Percentiles rank a stretch among this genome's conserved stretches.
Conservation (phyloP, 2,888 invertebrate species). For the Dendrolimus houi region DNA sequence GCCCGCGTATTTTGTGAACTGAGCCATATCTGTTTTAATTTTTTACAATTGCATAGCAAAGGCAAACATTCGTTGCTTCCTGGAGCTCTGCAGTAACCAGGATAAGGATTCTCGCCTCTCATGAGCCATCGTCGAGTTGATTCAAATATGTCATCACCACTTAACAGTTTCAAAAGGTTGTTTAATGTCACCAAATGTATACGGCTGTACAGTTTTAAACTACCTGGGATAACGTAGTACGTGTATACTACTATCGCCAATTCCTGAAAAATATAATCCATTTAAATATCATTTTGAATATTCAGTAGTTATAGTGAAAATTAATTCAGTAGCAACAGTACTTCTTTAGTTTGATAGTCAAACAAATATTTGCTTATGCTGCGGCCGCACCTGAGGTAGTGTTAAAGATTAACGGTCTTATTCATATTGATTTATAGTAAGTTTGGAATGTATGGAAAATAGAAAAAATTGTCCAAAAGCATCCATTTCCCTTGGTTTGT, state of each 20-base stretch:
- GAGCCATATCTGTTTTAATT: conserved; percentile 37
- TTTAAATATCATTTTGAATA: too few relatives aligned
- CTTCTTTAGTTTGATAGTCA: too few relatives aligned
- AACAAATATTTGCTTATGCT: too few relatives aligned
- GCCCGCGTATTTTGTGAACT: conserved; percentile 10
- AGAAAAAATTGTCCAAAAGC: too few relatives aligned
- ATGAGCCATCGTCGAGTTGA: conserved; percentile 43
- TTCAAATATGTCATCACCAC: conserved; percentile 8
- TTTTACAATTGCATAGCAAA: conserved; percentile 47
- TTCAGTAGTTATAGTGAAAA: too few relatives aligned
- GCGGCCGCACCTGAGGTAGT: too few relatives aligned
- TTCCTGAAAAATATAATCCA: conserved; percentile 27
- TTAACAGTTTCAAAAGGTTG: conserved; percentile 14
- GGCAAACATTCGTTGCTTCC: conserved; percentile 39
- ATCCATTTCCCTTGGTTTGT: too few relatives aligned
- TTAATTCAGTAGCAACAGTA: too few relatives aligned
- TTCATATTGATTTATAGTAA: too few relatives aligned
- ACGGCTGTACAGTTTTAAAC: conserved; percentile 29
- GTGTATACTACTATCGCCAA: conserved; percentile 37
- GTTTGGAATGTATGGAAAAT: too few relatives aligned
- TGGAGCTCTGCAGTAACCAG: conserved; percentile 58
- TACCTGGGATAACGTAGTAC: conserved; percentile 44
- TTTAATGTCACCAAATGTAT: conserved; percentile 20
- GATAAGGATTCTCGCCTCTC: conserved; percentile 45
- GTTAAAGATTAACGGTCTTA: too few relatives aligned